Evolutionary conservation across 2,797 vertebrate genomes (phyloP), one percentile per base, ranked within the genome.

Genomic region (Chelon labrosus): DNA sequence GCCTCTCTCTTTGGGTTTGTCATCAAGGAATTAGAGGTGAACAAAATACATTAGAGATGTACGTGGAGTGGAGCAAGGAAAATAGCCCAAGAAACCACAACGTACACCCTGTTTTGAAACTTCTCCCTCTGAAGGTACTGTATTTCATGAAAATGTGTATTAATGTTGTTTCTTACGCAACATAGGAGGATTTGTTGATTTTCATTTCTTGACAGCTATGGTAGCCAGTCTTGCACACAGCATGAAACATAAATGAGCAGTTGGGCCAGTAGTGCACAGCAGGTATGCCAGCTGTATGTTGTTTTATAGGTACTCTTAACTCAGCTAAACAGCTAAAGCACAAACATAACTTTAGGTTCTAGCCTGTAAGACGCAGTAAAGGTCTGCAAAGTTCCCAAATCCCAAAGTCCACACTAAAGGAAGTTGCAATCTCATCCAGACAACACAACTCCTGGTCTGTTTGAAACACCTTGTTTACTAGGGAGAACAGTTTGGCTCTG

Each of bases 201-300:
- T 38, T 25, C 55, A 25, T 6, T 52, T 52, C 2, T 46, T 57
- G 64, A 63, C 54, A 38, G 64, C 47, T 0, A 10, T 38, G 53
- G 31, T 52, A 52, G 38, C 39, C 38, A 49, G 65, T 49, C 39
- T 31, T 62, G 55, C 52, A 13, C 56, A 73, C 65, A 55, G 61
- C 70, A 79, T 79, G 31, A 77, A 79, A 77, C 67, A 77, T 86
- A 70, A 72, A 86, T 79, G 73, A 54, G 76, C 38, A 22, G 53
- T 46, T 49, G 19, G 57, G 54, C 56, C 63, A 51, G 41, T 10
- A 9, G 35, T 53, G 64, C 14, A 39, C 38, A 49, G 46, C 22
- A 46, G 20, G 10, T 51, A 11, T 37, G 10, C 38, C 64, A 64
- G 25, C 59, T 35, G 12, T 44, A n/a, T 14, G 46, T 51, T 0